A percentile compares a stretch with the other conserved stretches of the same genome.
Conservation (phyloP, 2,113 vertebrate species). For the Callospermophilus lateralis region DNA sequence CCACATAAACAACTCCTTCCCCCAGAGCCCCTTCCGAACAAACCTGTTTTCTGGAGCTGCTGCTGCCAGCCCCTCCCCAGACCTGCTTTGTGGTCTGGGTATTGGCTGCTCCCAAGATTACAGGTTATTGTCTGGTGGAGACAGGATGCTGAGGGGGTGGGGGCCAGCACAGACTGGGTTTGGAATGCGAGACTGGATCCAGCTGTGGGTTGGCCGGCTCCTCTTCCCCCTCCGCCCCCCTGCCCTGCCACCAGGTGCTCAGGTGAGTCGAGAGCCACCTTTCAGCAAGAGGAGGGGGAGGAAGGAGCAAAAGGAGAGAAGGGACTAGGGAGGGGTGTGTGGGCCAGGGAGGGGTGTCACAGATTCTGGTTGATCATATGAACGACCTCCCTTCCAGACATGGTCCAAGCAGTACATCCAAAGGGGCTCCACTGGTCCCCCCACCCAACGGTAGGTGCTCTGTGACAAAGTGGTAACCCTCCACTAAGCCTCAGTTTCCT, state of each 20-base stretch:
- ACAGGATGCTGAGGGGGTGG: slow-evolving; percentile 66
- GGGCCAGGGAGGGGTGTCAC: background rate
- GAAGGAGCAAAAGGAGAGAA: background rate
- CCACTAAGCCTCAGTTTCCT: slow-evolving; percentile 13
- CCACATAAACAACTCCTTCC: slow-evolving; percentile 24
- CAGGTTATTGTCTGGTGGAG: slow-evolving; percentile 79
- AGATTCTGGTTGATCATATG: background rate
- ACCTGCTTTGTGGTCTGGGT: background rate
- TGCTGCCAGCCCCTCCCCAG: slow-evolving; percentile 45
- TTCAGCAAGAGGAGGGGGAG: background rate
- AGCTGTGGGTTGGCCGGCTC: slow-evolving; percentile 4
- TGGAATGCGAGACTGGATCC: slow-evolving; percentile 67
- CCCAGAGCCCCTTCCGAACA: slow-evolving; percentile 66
- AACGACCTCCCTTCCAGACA: background rate
- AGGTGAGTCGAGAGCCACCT: slow-evolving; percentile 6
- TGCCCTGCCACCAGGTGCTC: slow-evolving; percentile 49
- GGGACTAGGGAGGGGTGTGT: background rate
- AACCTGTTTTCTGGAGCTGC: slow-evolving; percentile 72
- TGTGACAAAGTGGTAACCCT: background rate
- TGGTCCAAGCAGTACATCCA: background rate
- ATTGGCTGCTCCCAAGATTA: slow-evolving; percentile 72
- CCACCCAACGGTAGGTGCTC: background rate
- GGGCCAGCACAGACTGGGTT: background rate
- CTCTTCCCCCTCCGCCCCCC: background rate
- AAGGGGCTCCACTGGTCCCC: background rate